Conservation (phyloP, 2,888 invertebrate genomes). For the Dorcus hopei region DNA sequence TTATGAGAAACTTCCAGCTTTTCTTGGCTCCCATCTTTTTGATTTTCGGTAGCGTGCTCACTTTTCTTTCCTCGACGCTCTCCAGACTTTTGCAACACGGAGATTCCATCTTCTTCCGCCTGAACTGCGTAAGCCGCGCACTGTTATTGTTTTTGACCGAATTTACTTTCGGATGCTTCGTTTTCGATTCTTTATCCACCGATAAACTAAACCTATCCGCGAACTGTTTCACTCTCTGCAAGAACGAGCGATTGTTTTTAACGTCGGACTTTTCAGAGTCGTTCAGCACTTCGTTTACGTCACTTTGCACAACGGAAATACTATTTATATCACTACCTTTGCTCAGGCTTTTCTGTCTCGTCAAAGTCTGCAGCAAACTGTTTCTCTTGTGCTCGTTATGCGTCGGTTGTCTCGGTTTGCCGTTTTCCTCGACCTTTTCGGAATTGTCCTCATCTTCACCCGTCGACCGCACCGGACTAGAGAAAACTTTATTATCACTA, state of each 20-base stretch:
- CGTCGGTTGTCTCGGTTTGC: background rate
- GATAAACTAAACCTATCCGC: conserved; percentile 55
- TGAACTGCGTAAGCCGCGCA: conserved; percentile 23
- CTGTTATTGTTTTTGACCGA: conserved; percentile 37
- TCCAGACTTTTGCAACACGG: conserved; percentile 41
- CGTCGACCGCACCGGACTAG: conserved; percentile 34
- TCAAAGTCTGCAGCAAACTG: conserved; percentile 22
- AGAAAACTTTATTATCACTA: conserved; percentile 33
- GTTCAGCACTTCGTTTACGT: conserved; percentile 22
- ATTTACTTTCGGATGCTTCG: conserved; percentile 29
- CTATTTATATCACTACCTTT: conserved; percentile 28
- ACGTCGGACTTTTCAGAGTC: conserved; percentile 40
- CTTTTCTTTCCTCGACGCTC: conserved; percentile 36
- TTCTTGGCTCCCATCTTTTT: conserved; percentile 37
- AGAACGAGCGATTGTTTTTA: conserved; percentile 47
- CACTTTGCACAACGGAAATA: conserved; percentile 33
- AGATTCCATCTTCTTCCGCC: conserved; percentile 32
- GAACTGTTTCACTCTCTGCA: conserved; percentile 54
- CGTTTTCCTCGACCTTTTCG: conserved; percentile 16
- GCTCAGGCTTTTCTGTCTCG: conserved; percentile 21
- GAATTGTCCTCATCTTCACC: conserved; percentile 19
- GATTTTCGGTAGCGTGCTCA: conserved; percentile 43
- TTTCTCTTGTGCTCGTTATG: conserved; percentile 20
- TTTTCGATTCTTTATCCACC: conserved; percentile 47
- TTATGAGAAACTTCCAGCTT: conserved; percentile 44